Conservation (phyloP, 2,888 invertebrate genomes). For the Phalangium opilio region DNA sequence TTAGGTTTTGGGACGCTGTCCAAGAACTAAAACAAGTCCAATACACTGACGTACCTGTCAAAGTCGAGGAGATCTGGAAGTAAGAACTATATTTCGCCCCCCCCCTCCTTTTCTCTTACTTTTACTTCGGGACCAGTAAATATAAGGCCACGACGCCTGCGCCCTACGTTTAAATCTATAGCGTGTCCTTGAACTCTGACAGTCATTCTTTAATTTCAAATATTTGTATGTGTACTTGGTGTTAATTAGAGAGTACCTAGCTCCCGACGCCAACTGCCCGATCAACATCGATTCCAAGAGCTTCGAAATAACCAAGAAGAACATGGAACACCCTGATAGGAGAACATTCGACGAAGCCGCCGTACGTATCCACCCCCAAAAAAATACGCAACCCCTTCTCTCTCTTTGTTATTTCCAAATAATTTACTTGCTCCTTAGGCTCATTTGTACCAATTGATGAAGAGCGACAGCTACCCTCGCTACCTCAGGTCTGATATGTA, state of each 20-base stretch:
- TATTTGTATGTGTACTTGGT: too few relatives aligned
- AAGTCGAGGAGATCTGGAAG: constrained; percentile 70
- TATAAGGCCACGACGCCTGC: too few relatives aligned
- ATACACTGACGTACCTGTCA: constrained; percentile 44
- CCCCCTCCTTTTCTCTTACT: too few relatives aligned
- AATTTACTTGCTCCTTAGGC: constrained; percentile 35
- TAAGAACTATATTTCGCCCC: constrained; percentile 6
- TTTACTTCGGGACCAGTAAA: too few relatives aligned
- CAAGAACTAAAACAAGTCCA: constrained; percentile 45
- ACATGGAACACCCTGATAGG: constrained; percentile 58
- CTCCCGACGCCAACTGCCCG: constrained; percentile 79
- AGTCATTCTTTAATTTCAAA: too few relatives aligned
- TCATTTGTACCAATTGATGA: constrained; percentile 98
- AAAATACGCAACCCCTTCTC: too few relatives aligned
- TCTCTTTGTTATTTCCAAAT: too few relatives aligned
- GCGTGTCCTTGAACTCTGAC: too few relatives aligned
- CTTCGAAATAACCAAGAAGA: constrained; percentile 63
- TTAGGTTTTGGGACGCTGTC: constrained; percentile 88
- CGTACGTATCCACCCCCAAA: constrained; percentile 18
- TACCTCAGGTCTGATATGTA: constrained; percentile 97
- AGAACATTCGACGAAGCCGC: constrained; percentile 97
- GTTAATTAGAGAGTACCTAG: constrained; percentile 13
- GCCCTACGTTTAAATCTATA: too few relatives aligned
- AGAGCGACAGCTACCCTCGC: constrained; percentile 94
- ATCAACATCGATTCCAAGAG: constrained; percentile 94